Evolutionary conservation across 2,797 vertebrate genomes (phyloP), one percentile per base, ranked within the genome.

Genomic region (Lindbergichthys nudifrons): DNA sequence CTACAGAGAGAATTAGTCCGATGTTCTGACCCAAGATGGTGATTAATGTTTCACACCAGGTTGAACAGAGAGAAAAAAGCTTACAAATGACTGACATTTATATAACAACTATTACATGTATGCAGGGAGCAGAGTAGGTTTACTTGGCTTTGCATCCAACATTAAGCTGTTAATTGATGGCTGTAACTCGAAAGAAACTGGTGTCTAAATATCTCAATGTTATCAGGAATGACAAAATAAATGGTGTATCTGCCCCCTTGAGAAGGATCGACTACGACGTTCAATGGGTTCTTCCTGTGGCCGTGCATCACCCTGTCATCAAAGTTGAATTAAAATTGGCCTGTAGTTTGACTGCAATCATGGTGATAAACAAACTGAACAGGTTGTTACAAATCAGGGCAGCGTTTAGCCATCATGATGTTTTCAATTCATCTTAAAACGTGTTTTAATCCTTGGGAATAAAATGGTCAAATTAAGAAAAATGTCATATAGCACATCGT

Each of bases 91-190:
- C n/a, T 19, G 13, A 53, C 19, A 42, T 56, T 70, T 53, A 50
- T 23, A 21, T 46, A 13, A 32, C 9, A 23, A 21, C 4, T 10
- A 59, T 2, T 64, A 1, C 19, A 45, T 45, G 19, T 26, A 60
- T 0, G 4, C 11, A 15, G 21, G 13, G 15, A 6, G 18, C 9
- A 13, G 39, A 21, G 16, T 2, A 5, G n/a, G 11, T 57, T 69
- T 30, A 45, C 12, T 51, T 54, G 21, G 19, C 56, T 75, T 52
- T 60, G n/a, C 60, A 9, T 41, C 18, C 32, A 42, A 48, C 14
- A 52, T 2, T 14, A 10, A 15, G 13, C 30, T 0, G 21, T 60
- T 13, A 46, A 41, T 6, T 15, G 13, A n/a, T 11, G 1, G 3
- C 11, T n/a, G 30, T 11, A 46, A 62, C n/a, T 58, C 4, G 18